These are phyloP conservation scores for Microhierax caerulescens DNA, from an alignment of 2,797 vertebrate species.

Conservation along the genomic window DNA sequence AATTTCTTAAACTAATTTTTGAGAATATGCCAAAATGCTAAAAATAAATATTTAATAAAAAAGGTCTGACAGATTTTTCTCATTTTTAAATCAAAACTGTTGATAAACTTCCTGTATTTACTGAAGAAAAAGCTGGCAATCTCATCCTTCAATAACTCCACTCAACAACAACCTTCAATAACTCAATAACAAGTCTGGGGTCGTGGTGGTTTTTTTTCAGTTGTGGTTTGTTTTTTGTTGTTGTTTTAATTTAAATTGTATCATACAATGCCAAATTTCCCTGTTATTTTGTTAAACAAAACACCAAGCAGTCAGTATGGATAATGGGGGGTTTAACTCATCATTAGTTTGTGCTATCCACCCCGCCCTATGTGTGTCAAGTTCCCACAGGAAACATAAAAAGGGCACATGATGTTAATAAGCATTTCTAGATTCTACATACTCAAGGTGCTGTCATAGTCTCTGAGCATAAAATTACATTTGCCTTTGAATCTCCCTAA, in stretches of 20 bases:
- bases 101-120: not conserved
- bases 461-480: not conserved
- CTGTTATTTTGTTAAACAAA: not conserved
- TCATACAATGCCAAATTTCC: not conserved
- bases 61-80: not conserved
- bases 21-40: not conserved
- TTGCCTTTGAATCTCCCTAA: not conserved
- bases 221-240: not conserved
- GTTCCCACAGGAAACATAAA: not conserved
- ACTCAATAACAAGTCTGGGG: not conserved
- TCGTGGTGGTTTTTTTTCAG: too few relatives aligned
- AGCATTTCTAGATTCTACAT: not conserved
- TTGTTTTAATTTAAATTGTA: not conserved
- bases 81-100: not conserved
- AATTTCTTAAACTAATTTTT: not conserved
- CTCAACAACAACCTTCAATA: too few relatives aligned
- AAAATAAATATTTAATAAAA: not conserved
- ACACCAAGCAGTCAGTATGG: not conserved
- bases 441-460: not conserved
- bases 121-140: not conserved
- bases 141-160: not conserved
- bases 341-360: not conserved
- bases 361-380: rapidly evolving
- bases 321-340: not conserved
- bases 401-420: not conserved